Conservation (phyloP, 2,113 vertebrate genomes). For the Stigmatopora nigra region DNA sequence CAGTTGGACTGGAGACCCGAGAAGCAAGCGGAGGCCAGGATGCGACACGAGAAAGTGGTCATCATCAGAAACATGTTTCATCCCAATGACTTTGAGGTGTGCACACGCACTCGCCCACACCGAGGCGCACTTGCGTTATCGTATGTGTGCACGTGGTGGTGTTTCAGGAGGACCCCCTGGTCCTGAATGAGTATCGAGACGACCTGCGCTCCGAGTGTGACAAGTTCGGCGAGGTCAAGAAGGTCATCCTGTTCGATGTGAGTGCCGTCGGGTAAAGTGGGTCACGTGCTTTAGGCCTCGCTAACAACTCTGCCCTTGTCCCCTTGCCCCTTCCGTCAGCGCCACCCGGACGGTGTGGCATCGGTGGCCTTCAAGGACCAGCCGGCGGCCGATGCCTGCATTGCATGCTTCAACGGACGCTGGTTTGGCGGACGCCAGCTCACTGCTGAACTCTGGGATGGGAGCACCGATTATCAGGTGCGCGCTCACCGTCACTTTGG, state of each 20-base stretch:
- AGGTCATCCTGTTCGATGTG: slow-evolving; percentile 96
- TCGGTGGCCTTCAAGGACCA: slow-evolving; percentile 90
- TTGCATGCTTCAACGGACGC: slow-evolving; percentile 78
- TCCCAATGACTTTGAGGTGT: slow-evolving; percentile 90
- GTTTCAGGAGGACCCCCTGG: slow-evolving; percentile 86
- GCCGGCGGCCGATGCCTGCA: slow-evolving; percentile 80
- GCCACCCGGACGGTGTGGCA: slow-evolving; percentile 90
- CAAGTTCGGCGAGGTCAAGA: slow-evolving; percentile 93
- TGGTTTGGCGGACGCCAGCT: slow-evolving; percentile 95
- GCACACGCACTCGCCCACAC: not conserved
- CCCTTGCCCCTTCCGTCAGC: too few relatives aligned
- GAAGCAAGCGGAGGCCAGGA: slow-evolving; percentile 74
- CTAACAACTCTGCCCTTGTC: slow-evolving; percentile 11
- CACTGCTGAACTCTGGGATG: slow-evolving; percentile 82
- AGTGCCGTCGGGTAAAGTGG: slow-evolving; percentile 42
- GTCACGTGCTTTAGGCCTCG: not conserved
- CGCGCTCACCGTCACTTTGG: too few relatives aligned
- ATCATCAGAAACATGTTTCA: slow-evolving; percentile 98
- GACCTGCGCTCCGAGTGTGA: slow-evolving; percentile 89
- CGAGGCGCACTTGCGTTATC: not conserved
- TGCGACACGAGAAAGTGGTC: slow-evolving; percentile 84
- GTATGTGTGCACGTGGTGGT: not conserved
- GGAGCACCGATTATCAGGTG: slow-evolving; percentile 90
- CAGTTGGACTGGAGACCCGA: slow-evolving; percentile 96
- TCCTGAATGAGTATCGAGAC: slow-evolving; percentile 91